phyloP scores from a whole-genome alignment of 2,888 invertebrate species.

The Cheilosia vulpina region DNA sequence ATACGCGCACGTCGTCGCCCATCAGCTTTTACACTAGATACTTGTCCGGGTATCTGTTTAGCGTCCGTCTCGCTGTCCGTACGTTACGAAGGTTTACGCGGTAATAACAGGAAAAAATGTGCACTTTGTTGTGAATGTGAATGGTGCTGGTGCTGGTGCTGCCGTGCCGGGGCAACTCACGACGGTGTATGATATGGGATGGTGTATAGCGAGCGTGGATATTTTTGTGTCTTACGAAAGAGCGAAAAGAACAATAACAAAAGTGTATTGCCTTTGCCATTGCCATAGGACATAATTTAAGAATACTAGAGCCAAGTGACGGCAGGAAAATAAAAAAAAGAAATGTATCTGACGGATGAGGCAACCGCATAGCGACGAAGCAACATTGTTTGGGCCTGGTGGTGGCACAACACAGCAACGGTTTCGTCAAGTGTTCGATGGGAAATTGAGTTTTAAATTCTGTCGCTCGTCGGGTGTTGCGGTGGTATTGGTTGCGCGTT shows the following conservation, averaged over 20 bases:
- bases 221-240: conserved; percentile 64
- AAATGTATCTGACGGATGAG: conserved; percentile 28
- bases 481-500: neutral
- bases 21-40: conserved; percentile 38
- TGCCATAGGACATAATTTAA: neutral
- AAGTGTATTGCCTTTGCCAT: conserved; percentile 4
- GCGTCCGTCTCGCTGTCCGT: conserved; percentile 46
- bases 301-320: conserved; percentile 12
- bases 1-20: conserved; percentile 51
- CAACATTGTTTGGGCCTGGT: conserved; percentile 61
- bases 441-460: conserved; percentile 37
- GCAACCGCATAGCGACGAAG: conserved; percentile 66
- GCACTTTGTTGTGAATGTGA: conserved; percentile 60
- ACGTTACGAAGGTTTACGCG: conserved; percentile 72
- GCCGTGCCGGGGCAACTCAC: too few species aligned
- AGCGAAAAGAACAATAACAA: conserved; percentile 16
- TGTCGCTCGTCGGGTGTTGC: conserved; percentile 49
- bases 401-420: conserved; percentile 64
- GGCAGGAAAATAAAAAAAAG: neutral
- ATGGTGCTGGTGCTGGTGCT: conserved; percentile 30
- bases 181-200: too few species aligned
- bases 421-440: conserved; percentile 64
- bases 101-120: conserved; percentile 69
- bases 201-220: conserved; percentile 46
- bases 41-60: conserved; percentile 15